phyloP scores from a whole-genome alignment of 1,140 invertebrate species.

The Drosophila obscura region DNA sequence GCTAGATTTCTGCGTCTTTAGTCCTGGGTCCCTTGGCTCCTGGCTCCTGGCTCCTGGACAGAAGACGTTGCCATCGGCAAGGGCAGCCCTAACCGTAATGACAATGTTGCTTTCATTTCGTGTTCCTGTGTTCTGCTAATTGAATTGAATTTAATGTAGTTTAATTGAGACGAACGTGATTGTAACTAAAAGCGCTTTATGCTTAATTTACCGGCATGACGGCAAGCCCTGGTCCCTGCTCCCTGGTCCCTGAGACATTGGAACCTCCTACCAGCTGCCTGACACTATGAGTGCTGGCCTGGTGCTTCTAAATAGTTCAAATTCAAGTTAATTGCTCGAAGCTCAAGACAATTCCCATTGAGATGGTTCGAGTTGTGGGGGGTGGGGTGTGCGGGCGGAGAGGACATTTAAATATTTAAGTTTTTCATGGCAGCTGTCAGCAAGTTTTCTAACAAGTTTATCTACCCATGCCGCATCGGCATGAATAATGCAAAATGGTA shows the following conservation, averaged over 20 bases:
- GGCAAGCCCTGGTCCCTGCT: constrained; percentile 9
- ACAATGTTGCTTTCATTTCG: constrained; percentile 74
- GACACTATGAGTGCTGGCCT: constrained; percentile 39
- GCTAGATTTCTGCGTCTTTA: constrained; percentile 41
- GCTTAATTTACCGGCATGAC: constrained; percentile 77
- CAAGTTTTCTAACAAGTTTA: constrained; percentile 66
- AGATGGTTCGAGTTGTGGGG: constrained; percentile 15
- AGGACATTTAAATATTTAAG: constrained; percentile 74
- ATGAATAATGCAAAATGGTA: constrained; percentile 73
- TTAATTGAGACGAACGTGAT: constrained; percentile 83
- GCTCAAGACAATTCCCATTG: constrained; percentile 56
- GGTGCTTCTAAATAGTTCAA: constrained; percentile 69
- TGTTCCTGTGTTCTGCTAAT: constrained; percentile 68
- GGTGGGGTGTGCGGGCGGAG: neutral
- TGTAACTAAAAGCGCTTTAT: constrained; percentile 82
- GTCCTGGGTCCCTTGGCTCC: constrained; percentile 39
- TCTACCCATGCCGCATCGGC: constrained; percentile 47
- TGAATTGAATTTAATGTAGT: constrained; percentile 83
- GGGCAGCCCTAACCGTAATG: constrained; percentile 59
- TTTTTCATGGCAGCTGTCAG: constrained; percentile 66
- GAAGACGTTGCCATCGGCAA: constrained; percentile 24
- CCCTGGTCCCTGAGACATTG: too few species aligned
- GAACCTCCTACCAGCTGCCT: constrained; percentile 23
- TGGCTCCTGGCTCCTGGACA: constrained; percentile 25
- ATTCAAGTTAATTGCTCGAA: constrained; percentile 74